Percentiles rank a stretch among this genome's conserved stretches.
Evolutionary conservation across 2,797 vertebrate species (phyloP).

Genomic region (Novumbra hubbsi): DNA sequence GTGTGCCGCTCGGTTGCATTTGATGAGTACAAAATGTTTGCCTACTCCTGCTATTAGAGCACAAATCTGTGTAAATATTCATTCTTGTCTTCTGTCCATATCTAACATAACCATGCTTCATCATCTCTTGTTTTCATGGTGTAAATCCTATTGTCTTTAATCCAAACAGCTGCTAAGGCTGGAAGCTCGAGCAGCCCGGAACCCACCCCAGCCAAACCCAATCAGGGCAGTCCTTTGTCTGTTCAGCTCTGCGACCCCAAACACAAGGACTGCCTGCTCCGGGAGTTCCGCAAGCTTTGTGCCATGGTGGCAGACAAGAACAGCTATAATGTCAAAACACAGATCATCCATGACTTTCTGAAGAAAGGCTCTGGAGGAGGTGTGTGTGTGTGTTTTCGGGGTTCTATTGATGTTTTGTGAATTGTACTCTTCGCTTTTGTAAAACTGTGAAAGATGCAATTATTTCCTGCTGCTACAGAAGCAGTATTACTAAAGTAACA

Average conservation of each 20-base stretch:
- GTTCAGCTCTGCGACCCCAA: conserved; percentile 79
- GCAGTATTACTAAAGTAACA: neutral
- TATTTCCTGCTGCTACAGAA: neutral
- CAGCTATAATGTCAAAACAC: conserved; percentile 93
- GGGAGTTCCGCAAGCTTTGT: conserved; percentile 94
- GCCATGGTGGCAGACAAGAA: conserved; percentile 88
- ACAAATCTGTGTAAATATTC: neutral
- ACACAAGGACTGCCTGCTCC: conserved; percentile 92
- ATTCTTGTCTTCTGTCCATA: neutral
- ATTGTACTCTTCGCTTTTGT: neutral
- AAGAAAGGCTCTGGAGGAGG: conserved; percentile 88
- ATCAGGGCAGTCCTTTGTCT: conserved; percentile 74
- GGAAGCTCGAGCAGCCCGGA: conserved; percentile 60
- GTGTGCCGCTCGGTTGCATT: neutral
- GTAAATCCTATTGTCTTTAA: neutral
- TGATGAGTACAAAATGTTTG: no score
- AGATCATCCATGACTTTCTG: conserved; percentile 93
- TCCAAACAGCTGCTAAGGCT: conserved; percentile 69
- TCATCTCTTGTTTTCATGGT: neutral
- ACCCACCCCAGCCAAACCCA: conserved; percentile 50
- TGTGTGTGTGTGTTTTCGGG: conserved; percentile 41
- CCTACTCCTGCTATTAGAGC: neutral
- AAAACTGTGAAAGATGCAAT: neutral
- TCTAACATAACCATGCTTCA: neutral
- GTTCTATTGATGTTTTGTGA: neutral